phyloP scores from a whole-genome alignment of 2,113 vertebrate species.

The Chloropsis cyanopogon region DNA sequence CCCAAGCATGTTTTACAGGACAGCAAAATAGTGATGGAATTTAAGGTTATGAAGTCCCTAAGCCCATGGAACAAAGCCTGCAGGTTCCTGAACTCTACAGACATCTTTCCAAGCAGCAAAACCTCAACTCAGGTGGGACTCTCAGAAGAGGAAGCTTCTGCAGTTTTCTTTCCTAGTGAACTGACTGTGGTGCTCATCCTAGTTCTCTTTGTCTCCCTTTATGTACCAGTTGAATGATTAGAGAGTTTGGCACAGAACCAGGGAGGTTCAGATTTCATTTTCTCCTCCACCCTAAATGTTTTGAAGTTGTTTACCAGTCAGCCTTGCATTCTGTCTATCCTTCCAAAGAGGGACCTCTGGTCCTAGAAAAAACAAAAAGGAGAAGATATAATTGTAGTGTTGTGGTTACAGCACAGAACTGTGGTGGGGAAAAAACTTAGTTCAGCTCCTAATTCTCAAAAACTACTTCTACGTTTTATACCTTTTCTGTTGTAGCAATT shows the following conservation, averaged over 20 bases:
- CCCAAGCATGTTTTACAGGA: neutral
- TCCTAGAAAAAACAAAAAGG: neutral
- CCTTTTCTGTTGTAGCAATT: neutral
- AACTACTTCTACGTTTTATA: neutral
- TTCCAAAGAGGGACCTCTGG: neutral
- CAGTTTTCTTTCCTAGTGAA: neutral
- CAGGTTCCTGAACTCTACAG: neutral
- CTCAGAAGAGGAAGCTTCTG: neutral
- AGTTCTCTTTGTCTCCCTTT: neutral
- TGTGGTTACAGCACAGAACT: neutral
- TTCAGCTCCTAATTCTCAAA: neutral
- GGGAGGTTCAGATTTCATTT: neutral
- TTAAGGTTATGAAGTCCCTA: neutral
- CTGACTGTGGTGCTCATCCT: rapidly evolving
- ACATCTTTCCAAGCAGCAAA: neutral
- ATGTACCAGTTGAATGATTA: neutral
- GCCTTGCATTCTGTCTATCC: neutral
- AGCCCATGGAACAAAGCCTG: neutral
- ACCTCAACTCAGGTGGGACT: neutral
- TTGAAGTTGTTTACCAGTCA: neutral
- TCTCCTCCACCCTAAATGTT: neutral
- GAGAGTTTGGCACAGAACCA: neutral
- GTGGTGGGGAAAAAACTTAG: rapidly evolving
- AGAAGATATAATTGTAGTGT: neutral
- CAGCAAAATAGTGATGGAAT: neutral